These are phyloP conservation scores for Pollenia amentaria DNA, from an alignment of 2,888 invertebrate species.

Conservation along the genomic window DNA sequence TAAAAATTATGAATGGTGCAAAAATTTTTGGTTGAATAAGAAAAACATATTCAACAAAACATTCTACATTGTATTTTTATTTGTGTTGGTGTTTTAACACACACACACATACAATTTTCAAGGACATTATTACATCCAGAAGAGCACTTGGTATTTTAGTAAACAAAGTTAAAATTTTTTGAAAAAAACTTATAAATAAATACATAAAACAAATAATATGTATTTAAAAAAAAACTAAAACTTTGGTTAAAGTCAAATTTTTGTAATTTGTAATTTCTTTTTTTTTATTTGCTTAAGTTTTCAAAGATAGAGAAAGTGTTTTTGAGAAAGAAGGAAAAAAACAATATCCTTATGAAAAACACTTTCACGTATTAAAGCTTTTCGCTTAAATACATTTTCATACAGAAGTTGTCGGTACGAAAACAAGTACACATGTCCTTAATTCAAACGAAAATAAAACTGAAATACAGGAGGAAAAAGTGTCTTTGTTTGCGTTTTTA, in stretches of 20 bases:
- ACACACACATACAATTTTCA: constrained; percentile 53
- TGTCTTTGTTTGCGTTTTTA: constrained; percentile 32
- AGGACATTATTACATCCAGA: constrained; percentile 57
- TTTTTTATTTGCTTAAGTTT: neutral
- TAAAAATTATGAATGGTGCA: constrained; percentile 65
- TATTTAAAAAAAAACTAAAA: neutral
- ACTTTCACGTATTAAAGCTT: constrained; percentile 58
- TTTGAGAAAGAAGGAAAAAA: constrained; percentile 5
- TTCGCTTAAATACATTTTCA: constrained; percentile 26
- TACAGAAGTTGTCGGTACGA: constrained; percentile 21
- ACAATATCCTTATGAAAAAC: constrained; percentile 28
- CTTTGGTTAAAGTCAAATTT: neutral
- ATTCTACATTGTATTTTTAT: constrained; percentile 37
- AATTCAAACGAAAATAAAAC: constrained; percentile 7
- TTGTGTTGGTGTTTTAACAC: constrained; percentile 30
- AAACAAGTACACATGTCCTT: constrained; percentile 65
- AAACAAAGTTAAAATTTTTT: constrained; percentile 9
- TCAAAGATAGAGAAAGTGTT: constrained; percentile 56
- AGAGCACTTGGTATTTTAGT: constrained; percentile 34
- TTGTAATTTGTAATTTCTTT: neutral
- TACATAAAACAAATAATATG: neutral
- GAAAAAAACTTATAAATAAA: neutral
- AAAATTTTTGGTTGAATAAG: constrained; percentile 55
- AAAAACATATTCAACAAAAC: constrained; percentile 31
- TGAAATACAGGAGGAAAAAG: neutral